Conservation (phyloP, 2,888 invertebrate species). For the Molorchus minor region DNA sequence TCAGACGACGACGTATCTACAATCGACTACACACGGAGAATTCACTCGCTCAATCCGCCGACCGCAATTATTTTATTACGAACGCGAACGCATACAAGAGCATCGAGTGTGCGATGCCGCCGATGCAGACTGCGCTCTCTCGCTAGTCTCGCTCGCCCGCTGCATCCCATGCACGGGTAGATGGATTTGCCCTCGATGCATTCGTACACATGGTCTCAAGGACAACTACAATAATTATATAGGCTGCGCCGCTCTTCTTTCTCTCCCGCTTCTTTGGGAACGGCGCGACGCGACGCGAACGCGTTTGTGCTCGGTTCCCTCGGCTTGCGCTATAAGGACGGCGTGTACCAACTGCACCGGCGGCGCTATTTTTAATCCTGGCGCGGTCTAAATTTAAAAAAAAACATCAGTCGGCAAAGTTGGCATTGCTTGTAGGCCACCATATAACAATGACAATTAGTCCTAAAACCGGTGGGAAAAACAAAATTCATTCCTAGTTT, state of each 20-base stretch:
- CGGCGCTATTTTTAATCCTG: slow-evolving; percentile 2
- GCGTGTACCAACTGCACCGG: slow-evolving; percentile 25
- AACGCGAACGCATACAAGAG: slow-evolving; percentile 26
- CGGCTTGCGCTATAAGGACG: slow-evolving; percentile 7
- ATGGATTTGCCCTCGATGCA: slow-evolving; percentile 55
- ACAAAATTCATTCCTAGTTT: too few species aligned
- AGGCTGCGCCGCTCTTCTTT: slow-evolving; percentile 45
- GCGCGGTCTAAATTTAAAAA: too few species aligned
- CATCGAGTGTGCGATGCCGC: slow-evolving; percentile 17
- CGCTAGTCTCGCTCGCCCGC: slow-evolving; percentile 17
- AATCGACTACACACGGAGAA: slow-evolving; percentile 25
- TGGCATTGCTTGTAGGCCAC: too few species aligned
- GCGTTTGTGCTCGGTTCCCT: slow-evolving; percentile 1
- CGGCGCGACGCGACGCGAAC: too few species aligned
- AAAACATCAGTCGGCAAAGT: too few species aligned
- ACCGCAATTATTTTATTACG: slow-evolving; percentile 23
- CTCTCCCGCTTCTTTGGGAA: slow-evolving; percentile 35
- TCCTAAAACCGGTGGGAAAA: too few species aligned
- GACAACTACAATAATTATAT: slow-evolving; percentile 56
- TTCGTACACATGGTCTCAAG: slow-evolving; percentile 59
- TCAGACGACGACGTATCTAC: slow-evolving; percentile 27
- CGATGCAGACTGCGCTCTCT: slow-evolving; percentile 29
- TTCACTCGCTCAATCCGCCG: slow-evolving; percentile 34
- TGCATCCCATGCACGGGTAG: slow-evolving; percentile 45
- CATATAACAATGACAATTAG: too few species aligned